A percentile compares a stretch with the other conserved stretches of the same genome.
Evolutionary conservation across 2,113 vertebrate species (phyloP).

Genomic region (Petaurus breviceps): DNA sequence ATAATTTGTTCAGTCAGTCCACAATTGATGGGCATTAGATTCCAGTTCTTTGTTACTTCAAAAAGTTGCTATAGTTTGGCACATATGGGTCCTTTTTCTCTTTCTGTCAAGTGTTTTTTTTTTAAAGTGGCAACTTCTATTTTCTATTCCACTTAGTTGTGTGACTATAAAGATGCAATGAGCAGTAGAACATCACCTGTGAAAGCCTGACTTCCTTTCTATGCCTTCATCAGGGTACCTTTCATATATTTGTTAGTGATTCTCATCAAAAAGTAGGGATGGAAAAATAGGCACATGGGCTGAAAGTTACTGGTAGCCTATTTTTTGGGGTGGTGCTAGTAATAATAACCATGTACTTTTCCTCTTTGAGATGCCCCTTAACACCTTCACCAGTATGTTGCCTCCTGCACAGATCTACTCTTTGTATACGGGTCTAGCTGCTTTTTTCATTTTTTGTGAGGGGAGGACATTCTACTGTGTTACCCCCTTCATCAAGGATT

Average conservation of each 20-base stretch:
- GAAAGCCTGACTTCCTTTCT: neutral
- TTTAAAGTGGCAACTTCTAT: too few relatives aligned
- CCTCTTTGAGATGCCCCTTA: neutral
- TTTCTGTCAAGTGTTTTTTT: too few relatives aligned
- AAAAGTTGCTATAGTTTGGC: too few relatives aligned
- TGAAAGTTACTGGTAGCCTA: neutral
- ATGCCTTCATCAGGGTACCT: neutral
- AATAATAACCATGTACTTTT: neutral
- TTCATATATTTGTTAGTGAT: neutral
- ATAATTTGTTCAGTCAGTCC: too few relatives aligned
- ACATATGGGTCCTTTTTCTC: too few relatives aligned
- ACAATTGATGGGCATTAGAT: too few relatives aligned
- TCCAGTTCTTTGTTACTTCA: too few relatives aligned
- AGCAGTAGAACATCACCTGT: too few relatives aligned
- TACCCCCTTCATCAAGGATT: neutral
- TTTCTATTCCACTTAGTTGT: too few relatives aligned
- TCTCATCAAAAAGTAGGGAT: neutral
- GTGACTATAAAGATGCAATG: too few relatives aligned
- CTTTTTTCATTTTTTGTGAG: neutral
- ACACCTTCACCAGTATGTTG: neutral
- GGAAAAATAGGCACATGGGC: neutral
- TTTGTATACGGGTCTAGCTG: neutral
- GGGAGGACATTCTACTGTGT: neutral
- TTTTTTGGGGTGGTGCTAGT: neutral
- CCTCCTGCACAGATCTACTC: neutral